Evolutionary conservation across 1,140 invertebrate species (phyloP).

Genomic region (Schlechtendalia chinensis): DNA sequence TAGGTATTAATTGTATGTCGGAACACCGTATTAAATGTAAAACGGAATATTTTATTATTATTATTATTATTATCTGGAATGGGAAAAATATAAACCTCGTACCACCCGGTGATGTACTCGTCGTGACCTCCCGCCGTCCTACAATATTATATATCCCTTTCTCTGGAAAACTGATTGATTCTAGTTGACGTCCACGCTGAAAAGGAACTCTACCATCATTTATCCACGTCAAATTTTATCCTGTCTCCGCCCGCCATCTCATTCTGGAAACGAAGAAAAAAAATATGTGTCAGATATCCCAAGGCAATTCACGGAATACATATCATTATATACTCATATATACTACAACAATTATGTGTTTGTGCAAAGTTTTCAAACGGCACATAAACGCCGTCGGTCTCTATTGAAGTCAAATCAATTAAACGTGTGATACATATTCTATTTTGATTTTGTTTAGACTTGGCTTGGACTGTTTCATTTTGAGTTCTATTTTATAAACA

Average conservation of each 20-base stretch:
- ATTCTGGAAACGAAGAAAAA: neutral
- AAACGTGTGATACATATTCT: slow-evolving; percentile 4
- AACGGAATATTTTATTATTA: neutral
- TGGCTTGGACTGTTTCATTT: neutral
- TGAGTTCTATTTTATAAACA: too few relatives aligned
- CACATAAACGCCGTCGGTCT: neutral
- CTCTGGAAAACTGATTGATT: slow-evolving; percentile 29
- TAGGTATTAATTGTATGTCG: neutral
- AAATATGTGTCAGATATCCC: slow-evolving; percentile 12
- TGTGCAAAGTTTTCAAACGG: neutral
- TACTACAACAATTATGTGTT: neutral
- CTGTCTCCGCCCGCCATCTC: neutral
- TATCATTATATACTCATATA: neutral
- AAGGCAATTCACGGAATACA: neutral
- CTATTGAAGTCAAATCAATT: neutral
- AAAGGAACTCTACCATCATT: slow-evolving; percentile 19
- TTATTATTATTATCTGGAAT: neutral
- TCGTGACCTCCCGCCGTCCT: neutral
- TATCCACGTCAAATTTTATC: slow-evolving; percentile 38
- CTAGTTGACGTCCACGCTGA: slow-evolving; percentile 18
- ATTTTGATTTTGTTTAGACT: neutral
- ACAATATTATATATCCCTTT: neutral
- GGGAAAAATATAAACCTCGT: neutral
- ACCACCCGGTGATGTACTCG: neutral
- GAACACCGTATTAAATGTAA: neutral